Evolutionary conservation across 2,797 vertebrate genomes (phyloP).

Genomic region (Siniperca scherzeri): DNA sequence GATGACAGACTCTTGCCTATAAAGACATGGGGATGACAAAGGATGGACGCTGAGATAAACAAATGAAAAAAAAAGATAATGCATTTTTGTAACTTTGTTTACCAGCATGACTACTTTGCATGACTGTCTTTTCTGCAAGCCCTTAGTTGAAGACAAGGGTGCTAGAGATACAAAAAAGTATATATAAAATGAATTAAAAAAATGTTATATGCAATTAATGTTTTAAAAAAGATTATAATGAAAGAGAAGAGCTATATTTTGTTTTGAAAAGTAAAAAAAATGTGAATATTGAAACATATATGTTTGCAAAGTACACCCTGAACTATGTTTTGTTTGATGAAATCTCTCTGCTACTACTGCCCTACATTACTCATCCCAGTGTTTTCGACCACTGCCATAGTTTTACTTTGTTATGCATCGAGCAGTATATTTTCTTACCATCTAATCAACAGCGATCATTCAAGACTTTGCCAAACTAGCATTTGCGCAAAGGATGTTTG

Average conservation of each 20-base stretch:
- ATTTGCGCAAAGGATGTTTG: conserved; percentile 66
- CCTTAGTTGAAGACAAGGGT: conserved; percentile 88
- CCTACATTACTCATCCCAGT: conserved; percentile 77
- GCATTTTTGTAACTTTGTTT: conserved; percentile 92
- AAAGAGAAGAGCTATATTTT: conserved; percentile 91
- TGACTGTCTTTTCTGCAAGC: conserved; percentile 90
- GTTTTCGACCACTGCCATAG: conserved; percentile 61
- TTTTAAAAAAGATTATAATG: conserved; percentile 88
- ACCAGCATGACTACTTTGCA: conserved; percentile 92
- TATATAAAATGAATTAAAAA: conserved; percentile 86
- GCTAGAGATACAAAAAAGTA: conserved; percentile 87
- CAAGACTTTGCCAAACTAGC: conserved; percentile 64
- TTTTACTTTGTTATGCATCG: conserved; percentile 60
- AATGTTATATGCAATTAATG: conserved; percentile 90
- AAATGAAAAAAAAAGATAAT: conserved; percentile 81
- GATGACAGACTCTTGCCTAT: conserved; percentile 66
- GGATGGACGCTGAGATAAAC: conserved; percentile 79
- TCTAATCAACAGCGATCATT: conserved; percentile 43
- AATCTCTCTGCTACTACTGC: conserved; percentile 86
- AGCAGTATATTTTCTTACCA: conserved; percentile 60
- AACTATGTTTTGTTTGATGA: conserved; percentile 85
- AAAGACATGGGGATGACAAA: conserved; percentile 54
- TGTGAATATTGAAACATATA: conserved; percentile 87
- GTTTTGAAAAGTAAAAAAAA: conserved; percentile 87
- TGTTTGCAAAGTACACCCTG: conserved; percentile 86